These are phyloP conservation scores for Neoniphon sammara DNA, from an alignment of 2,797 vertebrate genomes.

Conservation along the genomic window DNA sequence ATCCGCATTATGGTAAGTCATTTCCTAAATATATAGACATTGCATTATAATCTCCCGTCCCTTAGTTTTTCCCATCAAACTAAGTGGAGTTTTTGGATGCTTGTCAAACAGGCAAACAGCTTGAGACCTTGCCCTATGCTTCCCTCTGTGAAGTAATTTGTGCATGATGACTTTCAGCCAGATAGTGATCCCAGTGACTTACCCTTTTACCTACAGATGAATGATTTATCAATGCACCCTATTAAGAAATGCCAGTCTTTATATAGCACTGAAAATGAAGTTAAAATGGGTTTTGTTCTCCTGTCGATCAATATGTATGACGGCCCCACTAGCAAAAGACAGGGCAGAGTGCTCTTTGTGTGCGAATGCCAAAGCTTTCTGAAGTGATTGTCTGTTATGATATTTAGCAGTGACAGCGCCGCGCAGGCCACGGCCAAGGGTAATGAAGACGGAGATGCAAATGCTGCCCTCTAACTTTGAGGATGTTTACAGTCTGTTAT, in stretches of 20 bases:
- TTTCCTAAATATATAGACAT: conserved; percentile 72
- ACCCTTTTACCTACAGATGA: conserved; percentile 81
- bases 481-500: conserved; percentile 5
- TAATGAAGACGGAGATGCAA: conserved; percentile 29
- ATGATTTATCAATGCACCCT: conserved; percentile 86
- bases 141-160: conserved; percentile 69
- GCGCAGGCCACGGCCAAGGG: conserved; percentile 52
- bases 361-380: conserved; percentile 62
- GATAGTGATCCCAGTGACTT: conserved; percentile 63
- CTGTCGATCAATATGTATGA: conserved; percentile 80
- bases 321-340: conserved; percentile 38
- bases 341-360: conserved; percentile 65
- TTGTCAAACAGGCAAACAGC: conserved; percentile 38
- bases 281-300: conserved; percentile 74
- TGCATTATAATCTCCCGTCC: conserved; percentile 42
- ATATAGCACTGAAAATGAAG: conserved; percentile 75
- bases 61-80: conserved; percentile 46
- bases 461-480: not conserved
- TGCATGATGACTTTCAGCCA: conserved; percentile 69
- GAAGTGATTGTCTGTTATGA: conserved; percentile 64
- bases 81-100: conserved; percentile 42
- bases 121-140: conserved; percentile 35
- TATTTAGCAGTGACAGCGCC: conserved; percentile 60
- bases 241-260: conserved; percentile 84
- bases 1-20: conserved; percentile 65